phyloP scores from a whole-genome alignment of 2,888 invertebrate genomes.

The Geotrupes spiniger region DNA sequence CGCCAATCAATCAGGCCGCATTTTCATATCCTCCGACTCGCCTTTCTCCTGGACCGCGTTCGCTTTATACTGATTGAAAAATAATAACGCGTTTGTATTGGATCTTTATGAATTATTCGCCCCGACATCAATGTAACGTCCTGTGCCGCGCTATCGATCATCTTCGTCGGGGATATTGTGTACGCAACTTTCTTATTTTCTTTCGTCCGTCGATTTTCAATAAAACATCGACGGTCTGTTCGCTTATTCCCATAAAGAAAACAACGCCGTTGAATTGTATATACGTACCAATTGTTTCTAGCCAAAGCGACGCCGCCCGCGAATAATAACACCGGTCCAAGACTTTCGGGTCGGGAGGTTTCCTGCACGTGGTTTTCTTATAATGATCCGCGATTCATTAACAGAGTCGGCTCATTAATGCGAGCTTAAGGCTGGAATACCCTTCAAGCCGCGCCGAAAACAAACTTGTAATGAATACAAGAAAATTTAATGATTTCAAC shows the following conservation, averaged over 20 bases:
- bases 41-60: conserved; percentile 40
- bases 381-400: conserved; percentile 48
- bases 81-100: conserved; percentile 48
- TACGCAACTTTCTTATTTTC: background rate
- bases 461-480: conserved; percentile 42
- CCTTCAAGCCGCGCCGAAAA: conserved; percentile 26
- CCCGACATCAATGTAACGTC: conserved; percentile 42
- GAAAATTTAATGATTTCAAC: conserved; percentile 39
- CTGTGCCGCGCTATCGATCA: conserved; percentile 37
- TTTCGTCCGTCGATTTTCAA: too few species aligned
- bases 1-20: conserved; percentile 48
- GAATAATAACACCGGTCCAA: too few species aligned
- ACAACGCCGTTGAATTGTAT: conserved; percentile 12
- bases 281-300: too few species aligned
- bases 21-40: conserved; percentile 48
- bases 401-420: conserved; percentile 46
- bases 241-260: conserved; percentile 2
- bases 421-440: conserved; percentile 29
- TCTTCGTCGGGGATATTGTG: conserved; percentile 5
- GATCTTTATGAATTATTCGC: conserved; percentile 47
- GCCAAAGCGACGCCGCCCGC: background rate
- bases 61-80: conserved; percentile 48
- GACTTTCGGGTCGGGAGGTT: too few species aligned
- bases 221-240: too few species aligned
- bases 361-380: conserved; percentile 35